These are phyloP conservation scores for Dicrostonyx torquatus DNA, from an alignment of 2,797 vertebrate species.

Conservation along the genomic window DNA sequence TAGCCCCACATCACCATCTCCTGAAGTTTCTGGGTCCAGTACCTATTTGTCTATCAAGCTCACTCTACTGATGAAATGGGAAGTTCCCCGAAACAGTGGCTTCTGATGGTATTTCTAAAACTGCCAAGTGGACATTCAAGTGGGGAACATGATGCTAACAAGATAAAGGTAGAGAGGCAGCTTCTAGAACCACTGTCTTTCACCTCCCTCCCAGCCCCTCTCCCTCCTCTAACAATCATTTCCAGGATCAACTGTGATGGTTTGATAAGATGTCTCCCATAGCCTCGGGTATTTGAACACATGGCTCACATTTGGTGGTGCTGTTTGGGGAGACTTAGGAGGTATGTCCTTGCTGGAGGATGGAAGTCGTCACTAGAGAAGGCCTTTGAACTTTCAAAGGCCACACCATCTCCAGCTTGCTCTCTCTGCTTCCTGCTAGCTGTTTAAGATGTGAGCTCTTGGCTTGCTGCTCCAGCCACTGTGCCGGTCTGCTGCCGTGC, in stretches of 20 bases:
- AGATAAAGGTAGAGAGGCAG: not conserved
- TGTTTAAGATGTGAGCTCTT: not conserved
- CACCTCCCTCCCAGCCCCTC: accelerated
- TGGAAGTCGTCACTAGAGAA: not conserved
- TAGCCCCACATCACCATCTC: not conserved
- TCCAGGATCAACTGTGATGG: not conserved
- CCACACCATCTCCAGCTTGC: not conserved
- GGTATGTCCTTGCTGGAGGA: not conserved
- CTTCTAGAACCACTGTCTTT: not conserved
- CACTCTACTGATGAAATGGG: not conserved
- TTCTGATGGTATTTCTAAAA: not conserved
- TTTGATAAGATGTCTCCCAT: not conserved
- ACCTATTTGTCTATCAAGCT: accelerated
- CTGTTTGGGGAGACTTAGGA: not conserved
- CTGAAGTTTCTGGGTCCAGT: accelerated
- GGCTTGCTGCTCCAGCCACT: not conserved
- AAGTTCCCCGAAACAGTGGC: not conserved
- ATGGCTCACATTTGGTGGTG: not conserved
- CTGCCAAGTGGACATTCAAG: not conserved
- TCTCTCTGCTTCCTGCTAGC: not conserved
- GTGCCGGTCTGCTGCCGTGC: not conserved
- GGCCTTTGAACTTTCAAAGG: not conserved
- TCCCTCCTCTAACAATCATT: not conserved
- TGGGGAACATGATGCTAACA: not conserved
- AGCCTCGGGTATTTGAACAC: not conserved